A percentile compares a stretch with the other conserved stretches of the same genome.
Evolutionary conservation across 2,797 vertebrate species (phyloP).

Genomic region (Tachyglossus aculeatus): DNA sequence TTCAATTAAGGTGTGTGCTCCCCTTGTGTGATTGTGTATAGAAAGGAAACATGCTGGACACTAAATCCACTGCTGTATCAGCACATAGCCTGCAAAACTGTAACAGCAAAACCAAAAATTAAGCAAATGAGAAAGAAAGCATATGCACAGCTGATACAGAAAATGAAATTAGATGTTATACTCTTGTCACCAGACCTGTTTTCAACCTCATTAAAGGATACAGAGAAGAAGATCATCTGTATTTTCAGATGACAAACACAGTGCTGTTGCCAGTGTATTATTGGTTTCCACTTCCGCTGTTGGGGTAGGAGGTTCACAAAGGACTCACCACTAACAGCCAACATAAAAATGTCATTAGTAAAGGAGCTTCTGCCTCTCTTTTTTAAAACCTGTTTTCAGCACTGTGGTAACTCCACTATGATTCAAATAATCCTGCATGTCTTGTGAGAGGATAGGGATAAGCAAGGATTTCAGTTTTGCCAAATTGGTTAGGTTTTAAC

Average conservation of each 20-base stretch:
- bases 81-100: not conserved
- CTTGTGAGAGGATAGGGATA: not conserved
- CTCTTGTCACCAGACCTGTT: slow-evolving; percentile 18
- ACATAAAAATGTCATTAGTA: slow-evolving; percentile 5
- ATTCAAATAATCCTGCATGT: slow-evolving; percentile 40
- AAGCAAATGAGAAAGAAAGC: too few relatives aligned
- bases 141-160: not conserved
- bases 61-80: not conserved
- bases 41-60: slow-evolving; percentile 8
- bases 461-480: not conserved
- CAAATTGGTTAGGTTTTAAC: not conserved
- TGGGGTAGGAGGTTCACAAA: slow-evolving; percentile 34
- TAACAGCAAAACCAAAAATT: slow-evolving; percentile 18
- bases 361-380: slow-evolving; percentile 9
- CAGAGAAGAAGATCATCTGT: slow-evolving; percentile 42
- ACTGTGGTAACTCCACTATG: slow-evolving; percentile 47
- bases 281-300: slow-evolving; percentile 56
- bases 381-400: slow-evolving; percentile 25
- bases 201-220: slow-evolving; percentile 25
- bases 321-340: slow-evolving; percentile 3
- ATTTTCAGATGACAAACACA: slow-evolving; percentile 38
- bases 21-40: slow-evolving; percentile 8
- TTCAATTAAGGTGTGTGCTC: slow-evolving; percentile 26
- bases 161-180: slow-evolving; percentile 28
- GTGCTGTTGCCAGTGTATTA: slow-evolving; percentile 35